Evolutionary conservation across 2,888 invertebrate species (phyloP).

Genomic region (Tetropium fuscum): DNA sequence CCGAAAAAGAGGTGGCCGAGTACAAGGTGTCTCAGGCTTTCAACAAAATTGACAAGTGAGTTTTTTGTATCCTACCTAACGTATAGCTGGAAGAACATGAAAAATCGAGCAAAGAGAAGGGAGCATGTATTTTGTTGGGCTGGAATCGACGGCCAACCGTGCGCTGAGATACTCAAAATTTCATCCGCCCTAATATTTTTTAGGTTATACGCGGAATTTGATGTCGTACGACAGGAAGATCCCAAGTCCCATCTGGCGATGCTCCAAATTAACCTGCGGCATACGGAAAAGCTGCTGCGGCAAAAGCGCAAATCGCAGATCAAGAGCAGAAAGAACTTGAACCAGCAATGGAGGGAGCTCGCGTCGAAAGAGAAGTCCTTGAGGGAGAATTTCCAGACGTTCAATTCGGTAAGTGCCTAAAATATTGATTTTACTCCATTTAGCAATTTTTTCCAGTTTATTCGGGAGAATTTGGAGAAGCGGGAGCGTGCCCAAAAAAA

Average conservation of each 20-base stretch:
- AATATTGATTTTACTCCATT: neutral
- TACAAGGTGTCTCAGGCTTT: constrained; percentile 28
- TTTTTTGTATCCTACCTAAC: constrained; percentile 2
- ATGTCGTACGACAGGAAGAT: constrained; percentile 37
- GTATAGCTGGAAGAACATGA: too few relatives aligned
- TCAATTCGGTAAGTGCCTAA: constrained; percentile 37
- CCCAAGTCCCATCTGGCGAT: constrained; percentile 31
- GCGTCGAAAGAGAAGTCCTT: constrained; percentile 40
- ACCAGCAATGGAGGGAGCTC: constrained; percentile 42
- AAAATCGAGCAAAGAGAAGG: too few relatives aligned
- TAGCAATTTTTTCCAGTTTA: constrained; percentile 64
- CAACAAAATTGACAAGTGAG: constrained; percentile 29
- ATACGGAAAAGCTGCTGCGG: constrained; percentile 34
- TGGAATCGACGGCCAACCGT: too few relatives aligned
- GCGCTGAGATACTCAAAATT: neutral
- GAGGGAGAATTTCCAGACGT: constrained; percentile 38
- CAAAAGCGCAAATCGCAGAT: constrained; percentile 29
- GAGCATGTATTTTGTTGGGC: too few relatives aligned
- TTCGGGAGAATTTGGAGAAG: constrained; percentile 75
- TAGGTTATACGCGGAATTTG: constrained; percentile 40
- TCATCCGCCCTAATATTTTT: neutral
- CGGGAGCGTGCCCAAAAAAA: constrained; percentile 72
- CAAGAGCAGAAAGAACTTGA: constrained; percentile 23
- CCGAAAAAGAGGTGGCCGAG: constrained; percentile 29
- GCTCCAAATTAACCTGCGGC: constrained; percentile 34